phyloP scores from a whole-genome alignment of 2,113 vertebrate genomes.

The Myocastor coypus region DNA sequence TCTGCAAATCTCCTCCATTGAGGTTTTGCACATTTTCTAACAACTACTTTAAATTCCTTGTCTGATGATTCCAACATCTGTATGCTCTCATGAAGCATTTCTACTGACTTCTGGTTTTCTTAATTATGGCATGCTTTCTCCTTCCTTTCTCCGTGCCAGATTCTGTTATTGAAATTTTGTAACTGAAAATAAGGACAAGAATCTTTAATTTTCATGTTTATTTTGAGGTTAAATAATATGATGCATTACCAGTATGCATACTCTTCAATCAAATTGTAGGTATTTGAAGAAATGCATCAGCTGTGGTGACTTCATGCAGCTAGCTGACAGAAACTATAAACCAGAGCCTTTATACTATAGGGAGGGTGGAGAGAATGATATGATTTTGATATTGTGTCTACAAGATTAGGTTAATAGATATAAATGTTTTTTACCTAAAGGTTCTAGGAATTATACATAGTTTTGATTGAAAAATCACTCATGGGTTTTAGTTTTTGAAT shows the following conservation, averaged over 20 bases:
- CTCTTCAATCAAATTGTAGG: slow-evolving; percentile 18
- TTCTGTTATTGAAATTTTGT: background rate
- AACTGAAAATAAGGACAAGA: background rate
- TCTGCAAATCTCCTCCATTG: background rate
- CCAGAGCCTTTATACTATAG: background rate
- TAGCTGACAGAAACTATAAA: background rate
- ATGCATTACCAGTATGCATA: background rate
- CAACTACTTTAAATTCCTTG: background rate
- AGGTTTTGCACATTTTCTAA: background rate
- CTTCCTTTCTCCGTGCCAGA: background rate
- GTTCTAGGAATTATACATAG: slow-evolving; percentile 38
- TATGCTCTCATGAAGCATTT: background rate
- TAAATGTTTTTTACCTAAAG: slow-evolving; percentile 29
- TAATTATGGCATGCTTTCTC: background rate
- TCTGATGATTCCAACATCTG: background rate
- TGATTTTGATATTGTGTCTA: slow-evolving; percentile 47
- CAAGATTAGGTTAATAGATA: slow-evolving; percentile 50
- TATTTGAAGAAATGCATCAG: background rate
- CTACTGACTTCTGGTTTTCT: background rate
- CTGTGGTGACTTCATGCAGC: background rate
- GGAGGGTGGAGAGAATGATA: background rate
- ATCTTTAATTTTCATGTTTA: slow-evolving; percentile 18
- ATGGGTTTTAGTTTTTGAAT: slow-evolving; percentile 59
- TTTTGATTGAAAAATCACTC: slow-evolving; percentile 61
- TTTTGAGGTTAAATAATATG: slow-evolving; percentile 50